phyloP scores from a whole-genome alignment of 2,888 invertebrate genomes.

The Polyommatus icarus region DNA sequence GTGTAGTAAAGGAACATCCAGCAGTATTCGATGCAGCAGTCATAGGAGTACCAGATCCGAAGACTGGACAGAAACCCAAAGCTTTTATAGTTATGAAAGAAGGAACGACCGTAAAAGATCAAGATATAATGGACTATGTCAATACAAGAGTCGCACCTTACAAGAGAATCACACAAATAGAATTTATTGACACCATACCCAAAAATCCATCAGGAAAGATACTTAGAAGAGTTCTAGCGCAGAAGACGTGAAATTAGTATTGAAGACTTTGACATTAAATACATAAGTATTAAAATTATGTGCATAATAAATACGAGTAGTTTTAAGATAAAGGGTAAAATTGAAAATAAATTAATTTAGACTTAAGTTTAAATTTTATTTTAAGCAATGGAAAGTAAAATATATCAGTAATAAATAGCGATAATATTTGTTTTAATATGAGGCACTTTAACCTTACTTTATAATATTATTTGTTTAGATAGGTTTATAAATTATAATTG shows the following conservation, averaged over 20 bases:
- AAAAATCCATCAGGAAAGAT: conserved; percentile 90
- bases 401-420: no score
- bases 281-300: no score
- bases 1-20: conserved; percentile 85
- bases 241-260: neutral
- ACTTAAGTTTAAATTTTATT: neutral
- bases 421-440: no score
- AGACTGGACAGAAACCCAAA: conserved; percentile 87
- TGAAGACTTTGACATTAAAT: neutral
- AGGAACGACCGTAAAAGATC: conserved; percentile 61
- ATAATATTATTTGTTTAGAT: no score
- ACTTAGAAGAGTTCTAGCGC: conserved; percentile 63
- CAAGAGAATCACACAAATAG: conserved; percentile 86
- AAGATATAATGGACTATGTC: conserved; percentile 82
- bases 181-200: conserved; percentile 85
- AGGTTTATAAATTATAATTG: no score
- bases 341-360: neutral
- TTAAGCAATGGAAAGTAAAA: no score
- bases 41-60: conserved; percentile 85
- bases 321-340: neutral
- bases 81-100: conserved; percentile 85
- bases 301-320: neutral
- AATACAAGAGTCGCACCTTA: conserved; percentile 86
- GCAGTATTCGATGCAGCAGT: conserved; percentile 90
- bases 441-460: no score